Conservation (phyloP, 2,797 vertebrate genomes). For the Sebastes nivosus region DNA sequence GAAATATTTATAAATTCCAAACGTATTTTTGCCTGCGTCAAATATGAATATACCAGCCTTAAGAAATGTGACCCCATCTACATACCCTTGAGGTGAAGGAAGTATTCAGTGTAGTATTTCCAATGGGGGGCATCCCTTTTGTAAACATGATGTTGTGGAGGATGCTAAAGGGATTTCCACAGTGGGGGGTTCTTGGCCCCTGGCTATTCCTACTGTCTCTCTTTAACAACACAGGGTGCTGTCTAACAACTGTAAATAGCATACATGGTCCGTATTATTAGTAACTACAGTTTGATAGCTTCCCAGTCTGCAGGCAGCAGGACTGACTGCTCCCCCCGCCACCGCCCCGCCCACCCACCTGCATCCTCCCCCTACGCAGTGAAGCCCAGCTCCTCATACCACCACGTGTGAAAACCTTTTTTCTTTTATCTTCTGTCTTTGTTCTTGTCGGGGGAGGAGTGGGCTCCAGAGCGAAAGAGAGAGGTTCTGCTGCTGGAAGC, state of each 20-base stretch:
- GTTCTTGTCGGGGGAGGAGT: slow-evolving; percentile 51
- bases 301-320: background rate
- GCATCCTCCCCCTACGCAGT: background rate
- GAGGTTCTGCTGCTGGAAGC: slow-evolving; percentile 45
- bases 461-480: slow-evolving; percentile 17
- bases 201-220: slow-evolving; percentile 1
- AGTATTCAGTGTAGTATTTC: background rate
- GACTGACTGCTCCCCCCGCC: background rate
- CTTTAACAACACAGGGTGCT: slow-evolving; percentile 8
- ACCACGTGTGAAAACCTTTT: slow-evolving; percentile 46
- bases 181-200: background rate
- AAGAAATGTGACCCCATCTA: background rate
- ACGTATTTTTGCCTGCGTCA: background rate
- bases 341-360: slow-evolving; percentile 5
- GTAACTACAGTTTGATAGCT: background rate
- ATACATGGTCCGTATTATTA: slow-evolving; percentile 14
- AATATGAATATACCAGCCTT: background rate
- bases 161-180: slow-evolving; percentile 13
- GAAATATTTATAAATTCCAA: background rate
- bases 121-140: background rate
- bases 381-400: slow-evolving; percentile 18
- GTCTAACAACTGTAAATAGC: slow-evolving; percentile 17
- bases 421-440: slow-evolving; percentile 64
- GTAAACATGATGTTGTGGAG: background rate
- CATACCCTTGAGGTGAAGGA: background rate